These are phyloP conservation scores for Xestia sexstrigata DNA, from an alignment of 2,888 invertebrate species.

Conservation along the genomic window DNA sequence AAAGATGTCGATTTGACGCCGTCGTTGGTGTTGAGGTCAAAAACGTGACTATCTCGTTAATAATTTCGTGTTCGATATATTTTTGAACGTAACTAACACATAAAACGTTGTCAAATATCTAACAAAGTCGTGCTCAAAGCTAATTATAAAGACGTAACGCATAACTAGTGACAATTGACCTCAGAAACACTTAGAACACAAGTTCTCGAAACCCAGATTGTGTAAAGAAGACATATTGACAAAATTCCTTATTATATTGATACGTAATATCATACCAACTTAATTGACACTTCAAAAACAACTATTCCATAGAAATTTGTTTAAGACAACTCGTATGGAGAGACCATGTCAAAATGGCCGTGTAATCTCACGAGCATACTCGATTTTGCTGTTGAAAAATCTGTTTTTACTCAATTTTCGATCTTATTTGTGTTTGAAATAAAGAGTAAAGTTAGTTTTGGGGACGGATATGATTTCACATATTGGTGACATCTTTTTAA, in stretches of 20 bases:
- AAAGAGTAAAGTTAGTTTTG: neutral
- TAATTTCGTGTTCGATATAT: neutral
- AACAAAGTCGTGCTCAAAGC: constrained; percentile 2
- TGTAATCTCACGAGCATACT: constrained; percentile 12
- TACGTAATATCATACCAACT: constrained; percentile 27
- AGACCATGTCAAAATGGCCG: constrained; percentile 32
- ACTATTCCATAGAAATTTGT: neutral
- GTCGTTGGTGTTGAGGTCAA: neutral
- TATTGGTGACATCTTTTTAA: constrained; percentile 22
- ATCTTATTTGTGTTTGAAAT: neutral
- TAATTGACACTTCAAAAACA: neutral
- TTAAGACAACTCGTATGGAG: neutral
- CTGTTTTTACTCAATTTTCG: constrained; percentile 7
- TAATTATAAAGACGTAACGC: neutral
- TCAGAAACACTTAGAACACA: constrained; percentile 31
- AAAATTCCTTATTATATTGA: constrained; percentile 18
- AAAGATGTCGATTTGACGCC: neutral
- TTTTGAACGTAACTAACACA: neutral
- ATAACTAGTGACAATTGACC: constrained; percentile 49
- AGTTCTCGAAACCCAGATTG: constrained; percentile 56
- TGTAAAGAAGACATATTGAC: constrained; percentile 54
- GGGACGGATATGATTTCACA: constrained; percentile 15
- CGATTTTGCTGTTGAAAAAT: constrained; percentile 16
- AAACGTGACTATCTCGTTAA: neutral
- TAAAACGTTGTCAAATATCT: constrained; percentile 3